These are phyloP conservation scores for Glaucopsyche alexis DNA, from an alignment of 2,888 invertebrate species.

Conservation along the genomic window DNA sequence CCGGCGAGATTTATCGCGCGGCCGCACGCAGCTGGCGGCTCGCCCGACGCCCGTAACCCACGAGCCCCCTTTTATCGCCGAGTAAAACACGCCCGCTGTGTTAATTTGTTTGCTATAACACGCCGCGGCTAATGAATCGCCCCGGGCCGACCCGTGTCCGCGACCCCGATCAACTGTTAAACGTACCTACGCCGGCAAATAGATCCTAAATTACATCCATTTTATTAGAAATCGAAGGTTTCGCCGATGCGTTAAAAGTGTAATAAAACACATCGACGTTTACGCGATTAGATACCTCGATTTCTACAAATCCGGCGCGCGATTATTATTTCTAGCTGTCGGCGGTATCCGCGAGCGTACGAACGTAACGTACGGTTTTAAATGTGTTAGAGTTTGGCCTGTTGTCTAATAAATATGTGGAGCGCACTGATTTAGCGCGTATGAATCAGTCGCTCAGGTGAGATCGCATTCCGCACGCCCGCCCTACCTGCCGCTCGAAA, in stretches of 20 bases:
- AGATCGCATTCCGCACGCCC: conserved; percentile 73
- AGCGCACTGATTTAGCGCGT: conserved; percentile 70
- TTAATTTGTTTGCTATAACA: conserved; percentile 79
- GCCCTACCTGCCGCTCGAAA: conserved; percentile 76
- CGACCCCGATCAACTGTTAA: conserved; percentile 60
- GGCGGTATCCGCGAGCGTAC: neutral
- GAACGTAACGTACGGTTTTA: neutral
- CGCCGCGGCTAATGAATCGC: conserved; percentile 77
- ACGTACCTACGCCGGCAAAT: conserved; percentile 71
- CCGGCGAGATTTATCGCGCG: conserved; percentile 65
- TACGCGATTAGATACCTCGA: conserved; percentile 20
- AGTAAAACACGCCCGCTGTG: conserved; percentile 73
- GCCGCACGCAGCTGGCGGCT: conserved; percentile 67
- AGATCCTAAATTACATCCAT: conserved; percentile 66
- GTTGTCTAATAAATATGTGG: conserved; percentile 60
- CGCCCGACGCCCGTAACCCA: conserved; percentile 57
- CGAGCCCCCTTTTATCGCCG: conserved; percentile 74
- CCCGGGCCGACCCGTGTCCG: conserved; percentile 70
- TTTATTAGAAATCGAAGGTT: conserved; percentile 31
- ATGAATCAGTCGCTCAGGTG: conserved; percentile 77
- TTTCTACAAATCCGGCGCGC: conserved; percentile 18
- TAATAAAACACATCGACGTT: conserved; percentile 16
- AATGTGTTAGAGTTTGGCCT: conserved; percentile 1
- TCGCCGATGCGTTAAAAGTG: conserved; percentile 20
- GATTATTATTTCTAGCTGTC: conserved; percentile 17